A percentile compares a stretch with the other conserved stretches of the same genome.
phyloP scores from a whole-genome alignment of 2,888 invertebrate genomes.

The Choreutis nemorana region DNA sequence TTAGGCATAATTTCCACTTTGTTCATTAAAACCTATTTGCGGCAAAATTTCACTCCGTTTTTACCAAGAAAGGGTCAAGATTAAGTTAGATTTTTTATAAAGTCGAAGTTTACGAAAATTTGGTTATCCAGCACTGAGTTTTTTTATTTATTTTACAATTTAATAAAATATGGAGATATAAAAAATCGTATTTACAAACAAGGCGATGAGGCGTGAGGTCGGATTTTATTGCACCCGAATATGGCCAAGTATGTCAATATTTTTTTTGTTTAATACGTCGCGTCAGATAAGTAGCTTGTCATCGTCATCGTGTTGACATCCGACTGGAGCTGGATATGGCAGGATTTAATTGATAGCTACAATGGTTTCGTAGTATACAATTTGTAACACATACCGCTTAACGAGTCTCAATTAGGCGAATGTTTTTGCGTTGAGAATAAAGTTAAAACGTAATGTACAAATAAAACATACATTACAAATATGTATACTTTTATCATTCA shows the following conservation, averaged over 20 bases:
- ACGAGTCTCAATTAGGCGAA: conserved; percentile 34
- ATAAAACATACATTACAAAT: background rate
- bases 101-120: too few species aligned
- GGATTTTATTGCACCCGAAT: too few species aligned
- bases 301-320: conserved; percentile 13
- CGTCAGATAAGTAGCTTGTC: conserved; percentile 11
- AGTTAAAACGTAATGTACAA: background rate
- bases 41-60: too few species aligned
- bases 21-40: too few species aligned
- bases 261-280: conserved; percentile 9
- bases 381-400: conserved; percentile 33
- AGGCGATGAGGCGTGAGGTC: too few species aligned
- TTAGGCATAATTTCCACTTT: too few species aligned
- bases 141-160: background rate
- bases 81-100: too few species aligned
- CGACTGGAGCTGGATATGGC: conserved; percentile 34
- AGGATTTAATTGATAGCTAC: conserved; percentile 45
- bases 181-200: background rate
- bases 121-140: too few species aligned
- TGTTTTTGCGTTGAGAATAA: conserved; percentile 9
- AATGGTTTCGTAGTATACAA: conserved; percentile 31
- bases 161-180: background rate
- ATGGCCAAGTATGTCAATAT: too few species aligned
- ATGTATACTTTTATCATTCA: background rate
- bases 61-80: too few species aligned